Evolutionary conservation across 2,797 vertebrate species (phyloP).

Genomic region (Nothura maculosa): DNA sequence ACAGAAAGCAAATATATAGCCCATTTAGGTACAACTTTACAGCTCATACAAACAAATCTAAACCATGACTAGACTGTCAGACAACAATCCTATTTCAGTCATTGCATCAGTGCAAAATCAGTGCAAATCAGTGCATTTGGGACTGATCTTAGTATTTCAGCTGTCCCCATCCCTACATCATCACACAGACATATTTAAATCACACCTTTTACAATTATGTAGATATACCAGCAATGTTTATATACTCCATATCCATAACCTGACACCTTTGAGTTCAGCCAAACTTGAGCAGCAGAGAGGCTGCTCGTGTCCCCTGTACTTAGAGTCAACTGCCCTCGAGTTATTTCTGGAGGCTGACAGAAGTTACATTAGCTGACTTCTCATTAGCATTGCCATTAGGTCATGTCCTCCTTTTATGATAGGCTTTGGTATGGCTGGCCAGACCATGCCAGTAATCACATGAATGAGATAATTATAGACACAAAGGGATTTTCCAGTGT

Average conservation of each 20-base stretch:
- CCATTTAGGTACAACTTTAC: not conserved
- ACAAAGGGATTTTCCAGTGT: constrained; percentile 47
- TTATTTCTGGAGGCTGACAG: constrained; percentile 14
- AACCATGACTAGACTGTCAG: not conserved
- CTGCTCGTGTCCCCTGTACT: not conserved
- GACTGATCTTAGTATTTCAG: not conserved
- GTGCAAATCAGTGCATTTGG: not conserved
- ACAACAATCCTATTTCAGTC: not conserved
- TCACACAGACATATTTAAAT: not conserved
- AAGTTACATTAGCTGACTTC: constrained; percentile 9
- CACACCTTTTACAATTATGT: not conserved
- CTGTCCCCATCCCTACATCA: not conserved
- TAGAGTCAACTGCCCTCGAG: not conserved
- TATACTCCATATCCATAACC: not conserved
- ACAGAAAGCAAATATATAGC: not conserved
- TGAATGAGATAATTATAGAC: constrained; percentile 60
- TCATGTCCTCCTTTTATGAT: not conserved
- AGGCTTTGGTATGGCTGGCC: constrained; percentile 23
- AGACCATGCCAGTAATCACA: constrained; percentile 27
- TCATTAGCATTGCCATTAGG: constrained; percentile 10
- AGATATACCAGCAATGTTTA: not conserved
- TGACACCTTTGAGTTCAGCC: not conserved
- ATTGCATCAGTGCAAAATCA: not conserved
- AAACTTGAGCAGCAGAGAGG: not conserved
- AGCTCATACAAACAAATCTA: not conserved